Conservation (phyloP, 1,140 invertebrate genomes). For the Conopomorpha cramerella region DNA sequence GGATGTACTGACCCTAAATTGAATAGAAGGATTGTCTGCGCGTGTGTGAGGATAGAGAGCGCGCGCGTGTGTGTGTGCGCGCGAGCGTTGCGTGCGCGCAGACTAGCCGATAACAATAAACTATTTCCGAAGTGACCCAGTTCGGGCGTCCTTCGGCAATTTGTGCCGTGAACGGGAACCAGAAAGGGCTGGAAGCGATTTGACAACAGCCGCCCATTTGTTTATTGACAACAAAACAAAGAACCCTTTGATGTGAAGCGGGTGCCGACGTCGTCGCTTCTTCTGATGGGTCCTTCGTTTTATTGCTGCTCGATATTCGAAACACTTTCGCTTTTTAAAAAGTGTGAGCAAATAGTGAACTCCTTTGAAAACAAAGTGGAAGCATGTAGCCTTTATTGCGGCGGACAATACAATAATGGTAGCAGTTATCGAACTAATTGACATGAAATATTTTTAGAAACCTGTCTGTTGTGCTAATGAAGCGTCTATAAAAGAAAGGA, state of each 20-base stretch:
- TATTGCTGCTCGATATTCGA: neutral
- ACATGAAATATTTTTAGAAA: too few species aligned
- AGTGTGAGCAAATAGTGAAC: too few species aligned
- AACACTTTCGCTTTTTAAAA: neutral
- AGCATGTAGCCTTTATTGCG: too few species aligned
- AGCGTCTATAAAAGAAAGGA: too few species aligned
- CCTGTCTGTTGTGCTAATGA: too few species aligned
- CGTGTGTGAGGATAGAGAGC: neutral
- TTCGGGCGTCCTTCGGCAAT: constrained; percentile 56
- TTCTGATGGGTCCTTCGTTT: neutral
- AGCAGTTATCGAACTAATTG: too few species aligned
- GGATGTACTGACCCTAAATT: neutral
- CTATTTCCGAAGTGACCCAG: constrained; percentile 60
- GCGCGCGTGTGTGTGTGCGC: constrained; percentile 23
- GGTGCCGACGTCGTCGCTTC: neutral
- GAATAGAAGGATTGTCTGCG: neutral
- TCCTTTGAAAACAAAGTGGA: too few species aligned
- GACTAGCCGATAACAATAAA: constrained; percentile 59
- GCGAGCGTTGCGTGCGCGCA: constrained; percentile 44
- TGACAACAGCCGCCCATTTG: constrained; percentile 28
- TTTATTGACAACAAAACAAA: constrained; percentile 27
- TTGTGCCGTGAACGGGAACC: constrained; percentile 52
- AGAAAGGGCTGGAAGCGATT: constrained; percentile 51
- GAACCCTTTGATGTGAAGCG: constrained; percentile 11
- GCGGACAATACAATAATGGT: too few species aligned